These are phyloP conservation scores for Thaumetopoea pityocampa DNA, from an alignment of 1,140 invertebrate genomes.

Conservation along the genomic window DNA sequence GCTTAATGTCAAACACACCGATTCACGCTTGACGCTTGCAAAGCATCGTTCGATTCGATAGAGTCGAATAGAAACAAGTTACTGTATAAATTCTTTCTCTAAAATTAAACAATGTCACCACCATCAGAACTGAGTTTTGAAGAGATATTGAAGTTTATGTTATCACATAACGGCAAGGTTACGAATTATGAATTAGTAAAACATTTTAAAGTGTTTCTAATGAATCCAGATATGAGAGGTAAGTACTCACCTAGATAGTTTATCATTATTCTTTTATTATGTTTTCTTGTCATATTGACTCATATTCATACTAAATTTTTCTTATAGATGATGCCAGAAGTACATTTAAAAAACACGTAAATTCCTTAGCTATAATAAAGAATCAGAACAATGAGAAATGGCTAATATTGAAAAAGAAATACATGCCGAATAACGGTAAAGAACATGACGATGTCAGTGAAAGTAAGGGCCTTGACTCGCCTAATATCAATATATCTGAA, in stretches of 20 bases:
- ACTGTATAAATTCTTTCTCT: no score
- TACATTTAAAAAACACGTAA: slow-evolving; percentile 94
- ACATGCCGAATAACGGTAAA: slow-evolving; percentile 43
- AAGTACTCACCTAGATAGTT: slow-evolving; percentile 42
- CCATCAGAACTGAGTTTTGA: slow-evolving; percentile 86
- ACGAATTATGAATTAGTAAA: slow-evolving; percentile 92
- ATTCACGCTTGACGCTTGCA: no score
- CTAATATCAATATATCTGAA: slow-evolving; percentile 30
- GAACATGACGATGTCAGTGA: slow-evolving; percentile 39
- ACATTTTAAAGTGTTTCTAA: slow-evolving; percentile 91
- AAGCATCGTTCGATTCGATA: no score
- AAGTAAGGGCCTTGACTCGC: slow-evolving; percentile 41
- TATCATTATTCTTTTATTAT: background rate
- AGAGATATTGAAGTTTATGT: slow-evolving; percentile 89
- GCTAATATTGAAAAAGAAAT: slow-evolving; percentile 88
- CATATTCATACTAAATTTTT: slow-evolving; percentile 11
- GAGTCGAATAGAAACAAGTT: no score
- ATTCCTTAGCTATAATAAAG: slow-evolving; percentile 89
- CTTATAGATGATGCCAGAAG: slow-evolving; percentile 88
- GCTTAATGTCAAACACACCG: no score
- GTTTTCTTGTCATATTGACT: background rate
- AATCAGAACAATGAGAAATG: slow-evolving; percentile 89
- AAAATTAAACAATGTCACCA: slow-evolving; percentile 82
- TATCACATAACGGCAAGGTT: slow-evolving; percentile 88
- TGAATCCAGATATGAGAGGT: slow-evolving; percentile 86